These are phyloP conservation scores for Pilophorus perplexus DNA, from an alignment of 2,888 invertebrate genomes.

Conservation along the genomic window DNA sequence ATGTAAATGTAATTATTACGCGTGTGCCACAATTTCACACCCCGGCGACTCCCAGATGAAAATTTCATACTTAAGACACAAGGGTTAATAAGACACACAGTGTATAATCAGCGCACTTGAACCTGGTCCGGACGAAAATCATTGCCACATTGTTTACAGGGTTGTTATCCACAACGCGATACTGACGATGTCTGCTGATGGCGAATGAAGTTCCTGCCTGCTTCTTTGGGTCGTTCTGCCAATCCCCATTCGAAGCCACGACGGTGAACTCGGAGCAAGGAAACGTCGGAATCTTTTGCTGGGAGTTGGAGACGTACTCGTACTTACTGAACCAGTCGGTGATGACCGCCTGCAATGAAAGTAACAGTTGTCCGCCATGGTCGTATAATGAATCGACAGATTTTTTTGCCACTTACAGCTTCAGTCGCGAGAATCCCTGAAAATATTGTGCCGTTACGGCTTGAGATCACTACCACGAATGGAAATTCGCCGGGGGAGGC, in stretches of 20 bases:
- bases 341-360: background rate
- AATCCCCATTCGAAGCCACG: conserved; percentile 16
- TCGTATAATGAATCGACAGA: background rate
- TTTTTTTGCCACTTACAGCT: background rate
- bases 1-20: too few relatives aligned
- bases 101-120: too few relatives aligned
- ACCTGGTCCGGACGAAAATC: too few relatives aligned
- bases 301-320: too few relatives aligned
- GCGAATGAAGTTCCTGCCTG: background rate
- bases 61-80: too few relatives aligned
- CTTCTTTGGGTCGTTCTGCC: background rate
- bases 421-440: conserved; percentile 5
- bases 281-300: too few relatives aligned
- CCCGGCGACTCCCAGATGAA: too few relatives aligned
- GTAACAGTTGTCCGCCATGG: background rate
- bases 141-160: too few relatives aligned
- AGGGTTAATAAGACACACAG: too few relatives aligned
- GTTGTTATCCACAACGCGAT: too few relatives aligned
- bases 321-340: too few relatives aligned
- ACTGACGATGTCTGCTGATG: background rate
- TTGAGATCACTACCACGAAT: background rate
- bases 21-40: too few relatives aligned
- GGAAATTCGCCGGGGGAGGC: conserved; percentile 16
- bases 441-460: background rate
- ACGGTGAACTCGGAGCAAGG: background rate